Base-by-base conservation (phyloP, 2,113 vertebrate species). In the Dendropsophus ebraccatus region DNA sequence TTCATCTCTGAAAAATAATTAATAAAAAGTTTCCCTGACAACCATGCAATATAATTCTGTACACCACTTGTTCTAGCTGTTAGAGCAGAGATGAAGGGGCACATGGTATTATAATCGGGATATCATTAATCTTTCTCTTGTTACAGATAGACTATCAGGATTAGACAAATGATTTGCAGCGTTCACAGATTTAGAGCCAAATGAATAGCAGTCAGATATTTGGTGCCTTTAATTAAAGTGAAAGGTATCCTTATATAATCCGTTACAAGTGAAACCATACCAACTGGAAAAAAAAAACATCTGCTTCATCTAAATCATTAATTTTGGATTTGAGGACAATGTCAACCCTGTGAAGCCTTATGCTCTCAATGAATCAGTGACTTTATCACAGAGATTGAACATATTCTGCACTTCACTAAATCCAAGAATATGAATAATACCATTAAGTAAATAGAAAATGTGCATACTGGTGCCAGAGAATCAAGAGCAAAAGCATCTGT, bases 281-380 rank as follows among this genome's bases (percentile, higher is more conserved):
- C 88, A 92, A 88, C 87, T 30, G 83, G 89, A 62, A 87, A 88
- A 69, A 70, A 91, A 52, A 91, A 88, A 89, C 88, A 93, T 92
- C 90, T 91, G 92, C 87, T 92, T 89, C 82, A 45, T 89, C 88
- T 87, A 89, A 88, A 89, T 90, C 81, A 90, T 89, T 91, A 89
- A 91, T 88, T 78, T 87, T 89, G 75, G 87, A 88, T 84, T 90
- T 88, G 87, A 89, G 87, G 90, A 91, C 89, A 90, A 90, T 84
- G 88, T 87, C 90, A 91, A 56, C 86, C 83, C 82, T 87, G 74
- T 88, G 28, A 91, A 91, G 86, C 88, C 89, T 80, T 79, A 88
- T 87, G 86, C 84, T 86, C 90, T 88, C 77, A 88, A 81, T 85
- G 87, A 88, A 87, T 90, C 60, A 75, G 83, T 89, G 88, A 91